Evolutionary conservation across 2,113 vertebrate species (phyloP), one percentile per base, ranked within the genome.

Genomic region (Clupea harengus): DNA sequence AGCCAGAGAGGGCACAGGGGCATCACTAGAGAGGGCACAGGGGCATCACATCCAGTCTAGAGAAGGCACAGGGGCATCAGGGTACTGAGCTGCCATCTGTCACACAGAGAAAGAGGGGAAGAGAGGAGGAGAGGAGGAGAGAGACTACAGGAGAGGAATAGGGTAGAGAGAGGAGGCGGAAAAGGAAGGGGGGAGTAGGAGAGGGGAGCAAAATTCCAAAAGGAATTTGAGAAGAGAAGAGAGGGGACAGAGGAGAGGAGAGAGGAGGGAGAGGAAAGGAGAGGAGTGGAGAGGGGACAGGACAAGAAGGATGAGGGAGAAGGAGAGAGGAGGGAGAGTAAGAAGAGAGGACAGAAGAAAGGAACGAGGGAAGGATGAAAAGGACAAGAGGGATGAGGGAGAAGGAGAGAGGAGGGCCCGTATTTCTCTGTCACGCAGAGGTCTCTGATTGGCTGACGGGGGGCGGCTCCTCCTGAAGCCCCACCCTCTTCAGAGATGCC

Each of bases 401-500:
- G 46, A 47, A 17, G 50, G 17, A 10, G 1, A 18, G 50, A 54
- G 50, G 15, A 18, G 15, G 13, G 50, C 47, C 11, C 47, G 1
- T 49, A 9, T 11, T 49, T 7, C 9, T 49, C 9, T 7, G 47
- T 54, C 52, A 54, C 17, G 52, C 13, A 54, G 52, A 54, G 52
- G 81, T 82, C 45, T 87, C 81, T 84, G 81, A 44, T 85, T 81
- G 81, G 39, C 47, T 25, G 64, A 82, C 6, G 72, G 60, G 52
- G 2, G 86, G 45, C 82, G 44, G 67, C 82, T 90, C 91, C 9
- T 86, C 92, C 85, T 96, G 95, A 90, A 99, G 92, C 28, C 98
- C 96, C 3, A 97, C 93, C 25, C 97, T 93, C 82, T 89, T 96
- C 89, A 99, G 94, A 57, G 97, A 96, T 39, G 96, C 95, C 0